Base-by-base conservation (phyloP, 2,113 vertebrate genomes). In the Eptatretus burgeri region DNA sequence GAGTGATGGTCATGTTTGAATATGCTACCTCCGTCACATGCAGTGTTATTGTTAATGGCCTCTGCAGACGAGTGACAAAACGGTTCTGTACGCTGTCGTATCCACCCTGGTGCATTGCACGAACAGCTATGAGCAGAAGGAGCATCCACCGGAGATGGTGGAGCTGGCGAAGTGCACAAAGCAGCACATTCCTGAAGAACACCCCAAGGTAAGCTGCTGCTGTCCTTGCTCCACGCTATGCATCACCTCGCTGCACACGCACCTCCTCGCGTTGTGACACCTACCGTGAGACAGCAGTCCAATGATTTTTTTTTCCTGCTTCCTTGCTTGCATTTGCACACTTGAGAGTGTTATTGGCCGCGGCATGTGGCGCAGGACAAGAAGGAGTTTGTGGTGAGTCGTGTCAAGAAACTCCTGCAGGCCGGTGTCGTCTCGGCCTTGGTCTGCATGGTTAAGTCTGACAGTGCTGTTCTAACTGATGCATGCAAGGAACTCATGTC, bases 91-190 rank as follows among this genome's bases (percentile, higher is more conserved):
- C 2, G 86, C 91, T 0, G 77, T 93, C 5, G 81, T 83, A 65
- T 94, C 91, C 3, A 85, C 82, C 0, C 75, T 98, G 52, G 89
- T 98, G 20, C 95, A 98, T 70, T 98, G 86, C 72, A 93, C 86
- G 66, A 95, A 88, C 74, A 95, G 89, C 75, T 94, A 94, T 0
- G 85, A 93, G 62, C 78, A 80, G 0, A 82, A 94, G 70, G 88
- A 91, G 65, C 85, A 82, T 0, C 87, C 93, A 69, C 82, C 89
- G 1, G 87, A 98, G 75, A 77, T 98, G 82, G 76, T 98, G 70
- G 87, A 98, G 73, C 74, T 98, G 69, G 91, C 89, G 63, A 95
- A 93, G 69, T 95, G 94, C 0, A 87, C 89, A 69, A 93, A 91
- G 71, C 91, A 98, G 73, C 91, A 94, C 3, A 75, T 98, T 8